Conservation (phyloP, 2,888 invertebrate genomes). For the Scaptomyza reducta region DNA sequence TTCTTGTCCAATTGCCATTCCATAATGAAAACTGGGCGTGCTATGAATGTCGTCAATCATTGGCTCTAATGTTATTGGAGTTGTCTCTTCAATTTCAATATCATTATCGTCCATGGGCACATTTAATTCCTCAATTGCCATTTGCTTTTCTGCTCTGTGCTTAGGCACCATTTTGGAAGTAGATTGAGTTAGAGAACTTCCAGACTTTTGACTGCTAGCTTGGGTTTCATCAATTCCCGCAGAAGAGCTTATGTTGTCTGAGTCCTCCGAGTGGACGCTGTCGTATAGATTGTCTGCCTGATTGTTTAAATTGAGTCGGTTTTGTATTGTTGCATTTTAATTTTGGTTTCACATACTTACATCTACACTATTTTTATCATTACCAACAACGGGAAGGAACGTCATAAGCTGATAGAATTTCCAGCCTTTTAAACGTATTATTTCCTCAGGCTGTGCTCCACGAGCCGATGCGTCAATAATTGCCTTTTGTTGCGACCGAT, state of each 20-base stretch:
- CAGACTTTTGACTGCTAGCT: neutral
- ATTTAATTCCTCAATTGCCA: slow-evolving; percentile 46
- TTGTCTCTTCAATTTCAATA: slow-evolving; percentile 42
- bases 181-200: neutral
- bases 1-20: slow-evolving; percentile 55
- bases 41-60: slow-evolving; percentile 30
- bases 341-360: slow-evolving; percentile 27
- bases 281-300: slow-evolving; percentile 47
- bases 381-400: slow-evolving; percentile 29
- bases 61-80: slow-evolving; percentile 31
- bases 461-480: slow-evolving; percentile 46
- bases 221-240: slow-evolving; percentile 19
- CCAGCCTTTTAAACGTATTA: slow-evolving; percentile 52
- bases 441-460: slow-evolving; percentile 46
- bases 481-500: slow-evolving; percentile 47
- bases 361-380: slow-evolving; percentile 36
- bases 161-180: neutral
- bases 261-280: slow-evolving; percentile 47
- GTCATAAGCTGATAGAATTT: slow-evolving; percentile 44
- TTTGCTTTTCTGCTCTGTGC: slow-evolving; percentile 10
- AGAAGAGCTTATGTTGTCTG: slow-evolving; percentile 28
- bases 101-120: slow-evolving; percentile 45
- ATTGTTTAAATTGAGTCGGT: neutral
- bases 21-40: slow-evolving; percentile 47
- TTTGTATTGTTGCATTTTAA: neutral